Percentiles rank a stretch among this genome's conserved stretches.
Conservation (phyloP, 2,113 vertebrate genomes). For the Phasianus colchicus region DNA sequence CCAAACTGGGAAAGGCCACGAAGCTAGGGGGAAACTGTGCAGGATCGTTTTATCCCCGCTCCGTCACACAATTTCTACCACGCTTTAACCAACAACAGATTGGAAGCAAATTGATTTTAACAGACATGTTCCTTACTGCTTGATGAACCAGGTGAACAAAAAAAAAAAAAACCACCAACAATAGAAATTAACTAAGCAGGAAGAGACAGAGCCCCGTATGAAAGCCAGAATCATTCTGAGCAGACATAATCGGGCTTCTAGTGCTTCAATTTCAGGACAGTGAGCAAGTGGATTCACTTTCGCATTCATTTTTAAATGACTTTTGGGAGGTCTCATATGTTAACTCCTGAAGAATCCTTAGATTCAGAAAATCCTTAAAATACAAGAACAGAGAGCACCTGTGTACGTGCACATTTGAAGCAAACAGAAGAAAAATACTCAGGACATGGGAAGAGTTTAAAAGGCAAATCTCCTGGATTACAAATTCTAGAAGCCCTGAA, state of each 20-base stretch:
- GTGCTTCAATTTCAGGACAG: neutral
- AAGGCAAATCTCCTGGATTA: neutral
- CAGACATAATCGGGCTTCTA: fast-evolving
- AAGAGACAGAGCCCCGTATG: fast-evolving
- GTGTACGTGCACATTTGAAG: neutral
- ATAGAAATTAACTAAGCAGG: neutral
- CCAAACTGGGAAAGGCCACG: slow-evolving; percentile 1
- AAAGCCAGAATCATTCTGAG: neutral
- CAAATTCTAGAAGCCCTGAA: neutral
- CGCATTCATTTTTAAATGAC: neutral
- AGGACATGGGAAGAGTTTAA: neutral
- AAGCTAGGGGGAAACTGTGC: neutral
- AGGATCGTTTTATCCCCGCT: neutral
- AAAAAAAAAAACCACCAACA: fast-evolving
- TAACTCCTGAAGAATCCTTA: neutral
- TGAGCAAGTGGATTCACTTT: fast-evolving
- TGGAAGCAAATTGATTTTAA: neutral
- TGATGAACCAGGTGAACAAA: fast-evolving
- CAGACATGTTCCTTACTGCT: neutral
- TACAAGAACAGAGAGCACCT: neutral
- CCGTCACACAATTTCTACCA: neutral
- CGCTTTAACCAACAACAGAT: neutral
- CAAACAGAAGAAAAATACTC: neutral
- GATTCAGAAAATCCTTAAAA: neutral
- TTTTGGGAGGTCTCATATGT: neutral